These are phyloP conservation scores for Notothenia rossii DNA, from an alignment of 2,113 vertebrate species.

Conservation along the genomic window DNA sequence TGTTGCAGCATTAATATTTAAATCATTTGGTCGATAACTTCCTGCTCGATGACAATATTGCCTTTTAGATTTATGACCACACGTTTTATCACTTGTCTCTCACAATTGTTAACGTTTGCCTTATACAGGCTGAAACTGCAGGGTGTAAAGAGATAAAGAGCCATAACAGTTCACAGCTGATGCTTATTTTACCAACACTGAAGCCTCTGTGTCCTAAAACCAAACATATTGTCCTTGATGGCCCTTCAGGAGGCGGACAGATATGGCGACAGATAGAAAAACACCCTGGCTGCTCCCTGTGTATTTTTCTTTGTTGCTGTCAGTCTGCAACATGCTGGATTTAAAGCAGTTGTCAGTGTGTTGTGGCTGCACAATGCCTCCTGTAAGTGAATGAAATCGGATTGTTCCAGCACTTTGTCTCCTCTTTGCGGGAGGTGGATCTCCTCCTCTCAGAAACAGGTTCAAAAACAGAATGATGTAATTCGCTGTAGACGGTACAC, in stretches of 20 bases:
- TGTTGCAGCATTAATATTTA: not conserved
- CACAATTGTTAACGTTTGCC: not conserved
- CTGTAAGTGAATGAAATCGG: constrained; percentile 36
- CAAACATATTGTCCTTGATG: constrained; percentile 1
- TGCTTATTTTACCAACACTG: not conserved
- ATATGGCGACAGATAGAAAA: constrained; percentile 8
- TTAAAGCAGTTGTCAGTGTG: constrained; percentile 49
- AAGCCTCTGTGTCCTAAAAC: constrained; percentile 1
- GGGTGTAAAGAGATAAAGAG: not conserved
- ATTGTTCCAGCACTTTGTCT: constrained; percentile 53
- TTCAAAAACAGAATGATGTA: constrained; percentile 50
- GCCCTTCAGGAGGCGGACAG: not conserved
- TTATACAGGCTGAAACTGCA: not conserved
- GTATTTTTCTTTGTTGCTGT: constrained; percentile 13
- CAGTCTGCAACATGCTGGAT: constrained; percentile 38
- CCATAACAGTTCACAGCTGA: not conserved
- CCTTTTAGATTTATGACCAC: not conserved
- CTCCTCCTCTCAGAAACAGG: constrained; percentile 49
- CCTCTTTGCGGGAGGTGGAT: constrained; percentile 45
- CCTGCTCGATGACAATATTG: not conserved
- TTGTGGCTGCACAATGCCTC: constrained; percentile 18
- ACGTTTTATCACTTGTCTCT: not conserved
- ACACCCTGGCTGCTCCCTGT: not conserved
- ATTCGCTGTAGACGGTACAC: constrained; percentile 51
- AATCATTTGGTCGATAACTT: not conserved